A percentile compares a stretch with the other conserved stretches of the same genome.
These are phyloP conservation scores for Aphelocoma coerulescens DNA, from an alignment of 2,113 vertebrate species.

Conservation along the genomic window DNA sequence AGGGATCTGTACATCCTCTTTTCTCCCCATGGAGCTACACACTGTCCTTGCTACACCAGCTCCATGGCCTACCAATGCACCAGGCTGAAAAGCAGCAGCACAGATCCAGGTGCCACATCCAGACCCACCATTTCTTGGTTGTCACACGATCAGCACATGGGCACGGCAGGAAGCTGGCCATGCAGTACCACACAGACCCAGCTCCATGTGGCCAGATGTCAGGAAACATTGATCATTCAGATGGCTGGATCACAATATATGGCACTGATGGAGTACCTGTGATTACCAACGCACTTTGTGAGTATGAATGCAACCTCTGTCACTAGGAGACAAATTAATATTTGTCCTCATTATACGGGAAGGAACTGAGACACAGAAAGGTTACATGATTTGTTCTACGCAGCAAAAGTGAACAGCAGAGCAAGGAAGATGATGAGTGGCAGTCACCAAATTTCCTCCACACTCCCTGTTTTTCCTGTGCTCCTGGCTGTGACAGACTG, in stretches of 20 bases:
- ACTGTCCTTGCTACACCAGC: neutral
- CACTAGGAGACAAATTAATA: conserved; percentile 46
- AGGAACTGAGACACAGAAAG: neutral
- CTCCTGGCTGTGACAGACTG: neutral
- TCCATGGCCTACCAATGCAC: neutral
- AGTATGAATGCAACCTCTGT: neutral
- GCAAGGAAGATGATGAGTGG: neutral
- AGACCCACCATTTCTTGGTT: neutral
- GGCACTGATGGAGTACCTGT: neutral
- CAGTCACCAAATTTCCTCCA: neutral
- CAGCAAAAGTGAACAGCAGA: neutral
- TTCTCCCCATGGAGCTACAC: neutral
- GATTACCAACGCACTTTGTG: neutral
- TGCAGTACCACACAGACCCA: neutral
- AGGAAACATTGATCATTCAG: neutral
- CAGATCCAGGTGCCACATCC: neutral
- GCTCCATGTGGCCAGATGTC: neutral
- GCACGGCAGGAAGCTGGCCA: neutral
- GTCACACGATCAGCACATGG: neutral
- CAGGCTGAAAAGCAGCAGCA: neutral
- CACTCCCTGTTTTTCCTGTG: neutral
- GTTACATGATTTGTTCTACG: neutral
- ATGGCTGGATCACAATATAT: neutral
- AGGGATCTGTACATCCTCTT: neutral
- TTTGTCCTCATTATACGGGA: conserved; percentile 1